Evolutionary conservation across 2,113 vertebrate species (phyloP), one percentile per base, ranked within the genome.

Genomic region (Ophthalmolycus amberensis): DNA sequence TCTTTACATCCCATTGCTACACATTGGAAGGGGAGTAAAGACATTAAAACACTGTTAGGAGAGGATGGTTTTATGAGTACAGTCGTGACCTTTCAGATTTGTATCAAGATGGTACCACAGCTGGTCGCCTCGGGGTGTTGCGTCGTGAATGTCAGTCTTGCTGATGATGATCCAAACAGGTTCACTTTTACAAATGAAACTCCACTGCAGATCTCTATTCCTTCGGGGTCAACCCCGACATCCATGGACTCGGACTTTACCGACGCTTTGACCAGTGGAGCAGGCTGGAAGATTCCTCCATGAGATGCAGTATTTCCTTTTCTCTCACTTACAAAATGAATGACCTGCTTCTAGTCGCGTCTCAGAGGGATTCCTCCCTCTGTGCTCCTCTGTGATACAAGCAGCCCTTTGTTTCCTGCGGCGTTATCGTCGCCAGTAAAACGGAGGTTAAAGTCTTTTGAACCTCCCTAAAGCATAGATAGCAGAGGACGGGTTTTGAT

Each of bases 401-500:
- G 32, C 18, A 22, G 4, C 32, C 32, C 32, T 63, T 63, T 63
- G 32, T 63, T 37, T 63, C 32, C 60, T 22, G 32, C 18, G 32
- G 34, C 5, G 62, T 64, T 40, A 64, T 38, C 34, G 4, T 3
- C 4, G 5, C 22, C 60, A 37, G 4, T 37, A 60, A 60, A 34
- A 18, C 32, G 3, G 29, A 60, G 27, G 58, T 9, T 60, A 38
- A 63, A 63, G 60, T 38, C 20, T 12, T 38, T n/a, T 64, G 62
- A 64, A 12, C 34, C 18, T 64, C 62, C 20, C 20, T n/a, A n/a
- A n/a, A 64, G 10, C 34, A 18, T 6, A 12, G 20, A 38, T 42
- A 16, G 38, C 93, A 94, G 94, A 96, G 95, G 89, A 94, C 94
- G 94, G 32, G 93, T 94, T 95, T 95, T 90, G 90, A 95, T 95